Evolutionary conservation across 1,140 invertebrate genomes (phyloP).

Genomic region (Caenorhabditis briggsae): DNA sequence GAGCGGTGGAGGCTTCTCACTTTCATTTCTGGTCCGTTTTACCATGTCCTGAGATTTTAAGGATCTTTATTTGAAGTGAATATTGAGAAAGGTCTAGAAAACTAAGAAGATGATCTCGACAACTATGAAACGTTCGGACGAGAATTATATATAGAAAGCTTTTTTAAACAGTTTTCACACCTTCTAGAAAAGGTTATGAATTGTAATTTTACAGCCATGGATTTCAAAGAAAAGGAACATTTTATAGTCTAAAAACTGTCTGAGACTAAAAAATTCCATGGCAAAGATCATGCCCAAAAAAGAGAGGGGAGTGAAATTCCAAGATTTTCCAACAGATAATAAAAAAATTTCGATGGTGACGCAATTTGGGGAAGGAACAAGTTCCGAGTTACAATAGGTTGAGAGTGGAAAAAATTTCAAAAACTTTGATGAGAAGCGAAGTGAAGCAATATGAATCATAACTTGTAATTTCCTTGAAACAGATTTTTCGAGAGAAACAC

Average conservation of each 20-base stretch:
- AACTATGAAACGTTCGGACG: no score
- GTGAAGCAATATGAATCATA: no score
- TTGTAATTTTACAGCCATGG: background rate
- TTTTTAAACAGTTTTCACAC: no score
- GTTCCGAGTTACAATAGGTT: background rate
- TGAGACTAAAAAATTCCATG: background rate
- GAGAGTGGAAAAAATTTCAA: background rate
- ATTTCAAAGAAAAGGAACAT: background rate
- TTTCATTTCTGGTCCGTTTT: background rate
- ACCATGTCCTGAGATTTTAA: conserved; percentile 5
- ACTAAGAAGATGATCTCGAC: no score
- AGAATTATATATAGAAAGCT: no score
- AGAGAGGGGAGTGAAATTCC: background rate
- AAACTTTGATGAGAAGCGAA: no score
- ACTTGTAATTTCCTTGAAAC: no score
- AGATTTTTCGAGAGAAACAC: no score
- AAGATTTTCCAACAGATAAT: conserved; percentile 16
- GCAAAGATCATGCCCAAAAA: conserved; percentile 3
- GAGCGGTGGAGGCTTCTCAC: background rate
- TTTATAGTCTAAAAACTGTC: background rate
- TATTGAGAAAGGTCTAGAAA: background rate
- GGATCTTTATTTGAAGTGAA: background rate
- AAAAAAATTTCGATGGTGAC: background rate
- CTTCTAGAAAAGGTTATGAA: no score
- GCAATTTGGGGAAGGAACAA: background rate